Evolutionary conservation across 2,113 vertebrate genomes (phyloP).

Genomic region (Xiphophorus maculatus): DNA sequence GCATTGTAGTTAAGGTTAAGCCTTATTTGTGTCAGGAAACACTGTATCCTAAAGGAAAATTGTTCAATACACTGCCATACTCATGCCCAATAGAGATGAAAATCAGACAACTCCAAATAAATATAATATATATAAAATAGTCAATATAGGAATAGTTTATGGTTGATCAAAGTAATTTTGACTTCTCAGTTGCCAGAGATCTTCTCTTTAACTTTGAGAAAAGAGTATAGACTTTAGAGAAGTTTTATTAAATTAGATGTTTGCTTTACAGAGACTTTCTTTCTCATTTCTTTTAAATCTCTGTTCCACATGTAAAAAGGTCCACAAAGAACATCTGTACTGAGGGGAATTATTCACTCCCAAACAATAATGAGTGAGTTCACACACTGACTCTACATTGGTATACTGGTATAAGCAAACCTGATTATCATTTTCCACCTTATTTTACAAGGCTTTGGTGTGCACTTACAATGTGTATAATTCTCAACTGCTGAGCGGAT

Average conservation of each 20-base stretch:
- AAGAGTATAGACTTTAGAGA: too few relatives aligned
- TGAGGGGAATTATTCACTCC: neutral
- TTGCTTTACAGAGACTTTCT: neutral
- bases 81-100: too few relatives aligned
- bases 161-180: too few relatives aligned
- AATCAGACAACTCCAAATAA: too few relatives aligned
- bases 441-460: slow-evolving; percentile 17
- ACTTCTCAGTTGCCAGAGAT: too few relatives aligned
- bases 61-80: too few relatives aligned
- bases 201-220: too few relatives aligned
- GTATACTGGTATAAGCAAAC: neutral
- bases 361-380: neutral
- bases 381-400: neutral
- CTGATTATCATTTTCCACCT: neutral
- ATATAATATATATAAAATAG: too few relatives aligned
- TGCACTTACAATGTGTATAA: slow-evolving; percentile 15
- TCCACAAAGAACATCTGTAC: neutral
- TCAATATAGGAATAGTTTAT: too few relatives aligned
- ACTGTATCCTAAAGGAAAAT: too few relatives aligned
- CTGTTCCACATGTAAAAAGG: neutral
- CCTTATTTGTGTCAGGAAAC: too few relatives aligned
- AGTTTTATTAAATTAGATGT: too few relatives aligned
- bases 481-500: slow-evolving; percentile 45
- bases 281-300: neutral
- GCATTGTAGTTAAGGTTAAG: neutral